These are phyloP conservation scores for Apotomis capreana DNA, from an alignment of 2,888 invertebrate genomes.

Conservation along the genomic window DNA sequence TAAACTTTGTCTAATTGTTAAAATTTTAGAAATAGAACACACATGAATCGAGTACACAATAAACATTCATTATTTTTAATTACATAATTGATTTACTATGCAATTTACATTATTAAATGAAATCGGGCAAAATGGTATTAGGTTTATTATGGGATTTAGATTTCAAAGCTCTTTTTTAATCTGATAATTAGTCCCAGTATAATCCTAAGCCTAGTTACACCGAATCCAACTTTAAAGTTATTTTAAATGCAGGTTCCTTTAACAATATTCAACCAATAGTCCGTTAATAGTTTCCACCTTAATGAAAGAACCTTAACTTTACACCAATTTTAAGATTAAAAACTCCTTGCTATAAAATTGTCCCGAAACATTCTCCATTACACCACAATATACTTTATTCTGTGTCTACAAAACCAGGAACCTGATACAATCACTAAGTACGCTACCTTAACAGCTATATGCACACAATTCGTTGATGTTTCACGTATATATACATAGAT, in stretches of 20 bases:
- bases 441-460: conserved; percentile 29
- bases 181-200: neutral
- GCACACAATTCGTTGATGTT: conserved; percentile 41
- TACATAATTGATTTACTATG: conserved; percentile 28
- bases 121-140: neutral
- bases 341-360: neutral
- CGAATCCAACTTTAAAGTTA: neutral
- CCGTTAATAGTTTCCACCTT: neutral
- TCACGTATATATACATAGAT: conserved; percentile 51
- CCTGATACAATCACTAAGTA: conserved; percentile 2
- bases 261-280: conserved; percentile 4
- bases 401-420: conserved; percentile 9
- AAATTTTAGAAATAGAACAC: conserved; percentile 35
- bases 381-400: neutral
- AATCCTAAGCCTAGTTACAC: neutral
- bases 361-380: neutral
- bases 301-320: neutral
- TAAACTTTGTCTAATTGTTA: conserved; percentile 33
- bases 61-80: conserved; percentile 34
- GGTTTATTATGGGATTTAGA: neutral
- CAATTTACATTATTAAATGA: conserved; percentile 9
- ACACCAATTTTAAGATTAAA: neutral
- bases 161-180: neutral
- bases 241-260: conserved; percentile 10
- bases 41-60: conserved; percentile 35